Conservation (phyloP, 2,113 vertebrate genomes). For the Poecile atricapillus region DNA sequence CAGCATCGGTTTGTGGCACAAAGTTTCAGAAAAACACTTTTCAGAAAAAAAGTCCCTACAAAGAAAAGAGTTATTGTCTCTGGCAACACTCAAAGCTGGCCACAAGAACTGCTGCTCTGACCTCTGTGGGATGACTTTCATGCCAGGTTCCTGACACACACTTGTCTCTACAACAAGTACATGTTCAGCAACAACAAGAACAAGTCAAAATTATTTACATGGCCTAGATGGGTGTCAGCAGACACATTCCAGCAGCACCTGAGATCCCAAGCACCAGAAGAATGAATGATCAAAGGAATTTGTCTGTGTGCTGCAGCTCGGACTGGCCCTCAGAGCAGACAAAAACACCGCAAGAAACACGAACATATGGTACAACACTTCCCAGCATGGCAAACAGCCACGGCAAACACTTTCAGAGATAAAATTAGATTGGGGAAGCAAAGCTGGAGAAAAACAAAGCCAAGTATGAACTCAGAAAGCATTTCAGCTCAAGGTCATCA, state of each 20-base stretch:
- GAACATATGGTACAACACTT: conserved; percentile 38
- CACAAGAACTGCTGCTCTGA: conserved; percentile 12
- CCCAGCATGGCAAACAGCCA: conserved; percentile 42
- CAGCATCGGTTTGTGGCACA: not conserved
- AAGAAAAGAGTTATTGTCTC: conserved; percentile 15
- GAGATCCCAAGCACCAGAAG: not conserved
- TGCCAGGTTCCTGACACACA: conserved; percentile 1
- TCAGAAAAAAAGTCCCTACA: not conserved
- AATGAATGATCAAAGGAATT: conserved; percentile 40
- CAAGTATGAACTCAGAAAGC: conserved; percentile 22
- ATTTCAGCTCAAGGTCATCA: conserved; percentile 41
- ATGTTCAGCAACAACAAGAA: not conserved
- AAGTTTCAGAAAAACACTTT: conserved; percentile 21
- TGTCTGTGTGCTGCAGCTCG: not conserved
- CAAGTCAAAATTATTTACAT: not conserved
- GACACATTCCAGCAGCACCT: conserved; percentile 3
- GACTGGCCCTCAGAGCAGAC: conserved; percentile 6
- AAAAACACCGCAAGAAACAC: conserved; percentile 37
- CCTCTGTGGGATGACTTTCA: conserved; percentile 6
- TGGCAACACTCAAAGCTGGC: conserved; percentile 28
- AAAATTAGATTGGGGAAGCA: conserved; percentile 46
- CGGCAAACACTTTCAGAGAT: conserved; percentile 33
- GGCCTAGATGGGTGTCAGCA: not conserved
- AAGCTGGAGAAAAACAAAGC: conserved; percentile 34
- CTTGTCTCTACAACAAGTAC: not conserved